phyloP scores from a whole-genome alignment of 2,797 vertebrate genomes.

The Orestias chungarensis region DNA sequence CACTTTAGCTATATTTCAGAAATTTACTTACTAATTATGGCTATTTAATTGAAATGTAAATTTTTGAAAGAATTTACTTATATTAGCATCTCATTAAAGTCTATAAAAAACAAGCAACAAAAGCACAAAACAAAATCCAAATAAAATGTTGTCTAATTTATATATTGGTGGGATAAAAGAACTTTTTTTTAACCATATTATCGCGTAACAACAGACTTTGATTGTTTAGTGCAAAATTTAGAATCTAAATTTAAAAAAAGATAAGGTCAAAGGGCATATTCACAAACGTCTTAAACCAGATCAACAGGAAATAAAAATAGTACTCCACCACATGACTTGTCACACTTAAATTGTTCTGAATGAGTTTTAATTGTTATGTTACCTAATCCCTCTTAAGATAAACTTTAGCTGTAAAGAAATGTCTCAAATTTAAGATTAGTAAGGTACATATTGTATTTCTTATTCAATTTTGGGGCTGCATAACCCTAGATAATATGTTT shows the following conservation, averaged over 20 bases:
- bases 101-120: conserved; percentile 4
- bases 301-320: too few relatives aligned
- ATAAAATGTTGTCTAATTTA: neutral
- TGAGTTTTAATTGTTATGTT: neutral
- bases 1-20: neutral
- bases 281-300: neutral
- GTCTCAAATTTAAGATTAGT: conserved; percentile 5
- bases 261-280: neutral
- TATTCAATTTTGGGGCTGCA: neutral
- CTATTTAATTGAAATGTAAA: neutral
- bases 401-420: neutral
- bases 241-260: neutral
- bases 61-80: conserved; percentile 11
- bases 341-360: neutral
- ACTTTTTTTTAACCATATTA: neutral
- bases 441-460: neutral
- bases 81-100: conserved; percentile 3
- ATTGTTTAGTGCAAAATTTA: neutral
- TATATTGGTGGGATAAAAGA: conserved; percentile 1
- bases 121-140: conserved; percentile 4
- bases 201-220: neutral
- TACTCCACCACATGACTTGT: neutral
- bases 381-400: neutral
- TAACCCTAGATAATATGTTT: neutral
- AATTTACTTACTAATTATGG: neutral